phyloP scores from a whole-genome alignment of 2,797 vertebrate genomes.

The Ptychadena robeensis region DNA sequence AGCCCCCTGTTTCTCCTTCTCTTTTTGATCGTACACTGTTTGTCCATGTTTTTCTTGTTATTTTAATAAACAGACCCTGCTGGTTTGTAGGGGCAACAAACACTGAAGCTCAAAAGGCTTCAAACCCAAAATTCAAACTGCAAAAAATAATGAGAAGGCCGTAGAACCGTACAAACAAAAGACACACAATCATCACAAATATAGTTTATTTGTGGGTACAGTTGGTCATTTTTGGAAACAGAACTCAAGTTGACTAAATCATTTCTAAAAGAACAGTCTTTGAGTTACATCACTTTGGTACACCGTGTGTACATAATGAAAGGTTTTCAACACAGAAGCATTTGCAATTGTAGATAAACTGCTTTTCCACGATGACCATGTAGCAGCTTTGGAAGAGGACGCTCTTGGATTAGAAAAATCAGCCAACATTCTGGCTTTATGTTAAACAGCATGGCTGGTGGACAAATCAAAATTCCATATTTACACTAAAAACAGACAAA shows the following conservation, averaged over 20 bases:
- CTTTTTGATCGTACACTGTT: no score
- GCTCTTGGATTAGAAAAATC: conserved; percentile 50
- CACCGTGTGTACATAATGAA: conserved; percentile 63
- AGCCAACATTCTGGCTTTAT: conserved; percentile 67
- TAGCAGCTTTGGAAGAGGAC: conserved; percentile 54
- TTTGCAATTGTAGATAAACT: conserved; percentile 71
- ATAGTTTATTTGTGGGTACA: conserved; percentile 75
- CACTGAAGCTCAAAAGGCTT: no score
- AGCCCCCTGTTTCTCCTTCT: no score
- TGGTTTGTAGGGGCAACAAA: no score
- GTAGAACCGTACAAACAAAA: conserved; percentile 61
- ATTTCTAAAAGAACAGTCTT: conserved; percentile 47
- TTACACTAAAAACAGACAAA: conserved; percentile 65
- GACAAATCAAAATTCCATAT: conserved; percentile 65
- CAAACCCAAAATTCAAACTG: neutral
- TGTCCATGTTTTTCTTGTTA: no score
- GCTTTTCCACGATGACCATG: conserved; percentile 60
- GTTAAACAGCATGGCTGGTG: conserved; percentile 68
- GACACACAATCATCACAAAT: conserved; percentile 75
- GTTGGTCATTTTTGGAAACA: conserved; percentile 73
- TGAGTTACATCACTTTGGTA: conserved; percentile 67
- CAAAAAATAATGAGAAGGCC: neutral
- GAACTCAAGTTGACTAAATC: conserved; percentile 50
- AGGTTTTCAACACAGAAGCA: conserved; percentile 68
- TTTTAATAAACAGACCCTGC: no score